Evolutionary conservation across 2,888 invertebrate species (phyloP).

Genomic region (Corbicula japonica): DNA sequence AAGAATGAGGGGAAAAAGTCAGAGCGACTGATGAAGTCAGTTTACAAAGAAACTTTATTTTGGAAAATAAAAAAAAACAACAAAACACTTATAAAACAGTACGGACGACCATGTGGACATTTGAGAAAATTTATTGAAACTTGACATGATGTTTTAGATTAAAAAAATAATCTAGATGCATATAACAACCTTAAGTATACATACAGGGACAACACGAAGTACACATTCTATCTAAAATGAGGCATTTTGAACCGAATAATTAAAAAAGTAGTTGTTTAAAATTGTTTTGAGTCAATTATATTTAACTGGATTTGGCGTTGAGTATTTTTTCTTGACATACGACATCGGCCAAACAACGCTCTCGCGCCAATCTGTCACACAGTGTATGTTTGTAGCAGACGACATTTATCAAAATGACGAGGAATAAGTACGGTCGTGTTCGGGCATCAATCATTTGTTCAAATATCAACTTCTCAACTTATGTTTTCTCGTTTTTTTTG

Average conservation of each 20-base stretch:
- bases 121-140: too few species aligned
- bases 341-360: conserved; percentile 51
- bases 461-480: conserved; percentile 43
- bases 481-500: conserved; percentile 39
- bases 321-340: conserved; percentile 51
- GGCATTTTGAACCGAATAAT: conserved; percentile 6
- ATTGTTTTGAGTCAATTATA: neutral
- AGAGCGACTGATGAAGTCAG: too few species aligned
- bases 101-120: too few species aligned
- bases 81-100: too few species aligned
- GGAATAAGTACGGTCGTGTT: conserved; percentile 60
- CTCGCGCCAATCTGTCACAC: conserved; percentile 68
- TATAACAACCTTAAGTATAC: too few species aligned
- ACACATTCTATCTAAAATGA: too few species aligned
- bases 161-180: too few species aligned
- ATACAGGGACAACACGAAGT: too few species aligned
- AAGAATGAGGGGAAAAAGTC: too few species aligned
- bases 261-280: neutral
- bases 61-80: too few species aligned
- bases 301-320: conserved; percentile 31
- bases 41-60: too few species aligned
- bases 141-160: too few species aligned
- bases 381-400: conserved; percentile 61
- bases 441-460: conserved; percentile 50
- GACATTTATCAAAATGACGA: conserved; percentile 65